These are phyloP conservation scores for Cebus imitator DNA, from an alignment of 2,113 vertebrate species.

Conservation along the genomic window DNA sequence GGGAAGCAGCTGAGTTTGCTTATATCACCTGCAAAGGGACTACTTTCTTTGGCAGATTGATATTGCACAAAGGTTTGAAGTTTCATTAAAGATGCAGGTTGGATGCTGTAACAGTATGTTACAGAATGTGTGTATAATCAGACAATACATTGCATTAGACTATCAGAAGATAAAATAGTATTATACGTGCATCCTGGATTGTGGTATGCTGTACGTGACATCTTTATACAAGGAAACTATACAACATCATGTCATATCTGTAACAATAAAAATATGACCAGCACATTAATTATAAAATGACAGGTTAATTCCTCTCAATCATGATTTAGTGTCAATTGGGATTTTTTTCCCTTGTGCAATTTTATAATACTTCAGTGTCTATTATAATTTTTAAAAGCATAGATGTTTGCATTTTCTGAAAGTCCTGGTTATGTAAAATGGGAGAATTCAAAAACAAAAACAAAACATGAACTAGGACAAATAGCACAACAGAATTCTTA, in stretches of 20 bases:
- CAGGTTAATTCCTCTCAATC: neutral
- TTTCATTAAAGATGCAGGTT: conserved; percentile 37
- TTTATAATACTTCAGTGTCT: neutral
- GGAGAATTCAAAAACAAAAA: neutral
- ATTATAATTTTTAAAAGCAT: conserved; percentile 39
- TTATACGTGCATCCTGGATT: neutral
- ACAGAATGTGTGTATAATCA: conserved; percentile 1
- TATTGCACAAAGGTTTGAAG: conserved; percentile 61
- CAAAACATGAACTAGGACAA: conserved; percentile 33
- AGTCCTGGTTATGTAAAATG: neutral
- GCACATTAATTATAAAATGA: conserved; percentile 25
- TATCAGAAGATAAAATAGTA: neutral
- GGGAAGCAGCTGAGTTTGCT: conserved; percentile 75
- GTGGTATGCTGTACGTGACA: neutral
- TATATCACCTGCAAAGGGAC: conserved; percentile 67
- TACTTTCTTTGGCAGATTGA: conserved; percentile 74
- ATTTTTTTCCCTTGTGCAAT: neutral
- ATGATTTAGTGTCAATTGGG: neutral
- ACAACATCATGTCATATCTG: neutral
- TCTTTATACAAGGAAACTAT: neutral
- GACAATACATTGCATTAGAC: neutral
- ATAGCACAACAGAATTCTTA: neutral
- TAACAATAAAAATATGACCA: conserved; percentile 2
- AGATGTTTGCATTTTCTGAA: conserved; percentile 22
- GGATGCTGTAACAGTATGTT: neutral